Percentiles rank a stretch among this genome's conserved stretches.
Conservation (phyloP, 2,113 vertebrate genomes). For the Emberiza fucata region DNA sequence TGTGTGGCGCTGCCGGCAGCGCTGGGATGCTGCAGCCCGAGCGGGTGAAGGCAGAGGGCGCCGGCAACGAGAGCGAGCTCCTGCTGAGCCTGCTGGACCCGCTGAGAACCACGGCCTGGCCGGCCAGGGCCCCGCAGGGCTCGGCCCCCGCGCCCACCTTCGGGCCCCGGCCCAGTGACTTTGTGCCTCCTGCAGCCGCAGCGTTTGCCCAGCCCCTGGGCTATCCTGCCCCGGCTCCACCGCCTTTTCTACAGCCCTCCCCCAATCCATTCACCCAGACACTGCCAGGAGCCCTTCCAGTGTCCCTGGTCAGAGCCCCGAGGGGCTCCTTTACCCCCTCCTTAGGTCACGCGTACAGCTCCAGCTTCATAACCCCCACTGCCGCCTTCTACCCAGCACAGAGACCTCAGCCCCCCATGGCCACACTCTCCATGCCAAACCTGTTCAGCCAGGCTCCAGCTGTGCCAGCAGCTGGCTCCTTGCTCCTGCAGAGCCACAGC, state of each 20-base stretch:
- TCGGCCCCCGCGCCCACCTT: conserved; percentile 13
- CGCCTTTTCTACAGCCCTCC: conserved; percentile 70
- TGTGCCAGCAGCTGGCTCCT: conserved; percentile 53
- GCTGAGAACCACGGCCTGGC: conserved; percentile 63
- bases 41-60: conserved; percentile 46
- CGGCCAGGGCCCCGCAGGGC: neutral
- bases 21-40: conserved; percentile 75
- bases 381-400: conserved; percentile 73
- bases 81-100: conserved; percentile 91
- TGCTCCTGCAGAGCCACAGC: conserved; percentile 62
- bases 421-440: conserved; percentile 77
- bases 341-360: conserved; percentile 78
- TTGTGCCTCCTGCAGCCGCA: conserved; percentile 27
- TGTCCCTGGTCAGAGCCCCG: conserved; percentile 65
- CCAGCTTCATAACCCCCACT: conserved; percentile 66
- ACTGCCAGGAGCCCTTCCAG: conserved; percentile 54
- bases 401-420: conserved; percentile 70
- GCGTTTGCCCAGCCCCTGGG: conserved; percentile 67
- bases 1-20: neutral
- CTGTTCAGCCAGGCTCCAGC: conserved; percentile 80
- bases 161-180: conserved; percentile 8
- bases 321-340: conserved; percentile 74
- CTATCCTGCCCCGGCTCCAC: conserved; percentile 64
- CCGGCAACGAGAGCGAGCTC: conserved; percentile 59
- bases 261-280: conserved; percentile 85